phyloP scores from a whole-genome alignment of 2,888 invertebrate genomes.

The Noctua janthina region DNA sequence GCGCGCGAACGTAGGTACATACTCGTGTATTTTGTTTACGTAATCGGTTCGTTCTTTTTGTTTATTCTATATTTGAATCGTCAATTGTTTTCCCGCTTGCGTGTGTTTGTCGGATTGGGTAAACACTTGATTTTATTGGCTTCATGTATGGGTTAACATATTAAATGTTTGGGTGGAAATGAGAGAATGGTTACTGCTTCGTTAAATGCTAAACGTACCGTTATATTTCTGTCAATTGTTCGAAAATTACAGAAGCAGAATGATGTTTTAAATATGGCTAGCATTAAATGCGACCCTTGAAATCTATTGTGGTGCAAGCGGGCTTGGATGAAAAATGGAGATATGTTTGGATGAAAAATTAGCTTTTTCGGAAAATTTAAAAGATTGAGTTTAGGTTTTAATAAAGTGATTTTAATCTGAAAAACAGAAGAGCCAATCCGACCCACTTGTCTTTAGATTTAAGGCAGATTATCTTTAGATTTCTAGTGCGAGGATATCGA shows the following conservation, averaged over 20 bases:
- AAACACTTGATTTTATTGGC: slow-evolving; percentile 26
- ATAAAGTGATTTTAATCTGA: not conserved
- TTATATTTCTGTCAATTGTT: not conserved
- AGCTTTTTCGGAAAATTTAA: not conserved
- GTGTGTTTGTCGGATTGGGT: slow-evolving; percentile 40
- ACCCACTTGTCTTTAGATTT: not conserved
- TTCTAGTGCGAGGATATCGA: not conserved
- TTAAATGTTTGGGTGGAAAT: not conserved
- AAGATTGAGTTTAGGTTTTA: not conserved
- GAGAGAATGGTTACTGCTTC: not conserved
- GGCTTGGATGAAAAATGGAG: not conserved
- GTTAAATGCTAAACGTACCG: not conserved
- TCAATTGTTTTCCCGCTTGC: slow-evolving; percentile 54
- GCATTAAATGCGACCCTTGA: not conserved
- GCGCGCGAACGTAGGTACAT: slow-evolving; percentile 69
- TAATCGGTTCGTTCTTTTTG: slow-evolving; percentile 66
- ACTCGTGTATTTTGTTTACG: slow-evolving; percentile 74
- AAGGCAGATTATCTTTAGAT: not conserved
- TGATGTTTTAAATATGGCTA: not conserved
- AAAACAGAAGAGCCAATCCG: not conserved
- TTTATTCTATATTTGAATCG: slow-evolving; percentile 65
- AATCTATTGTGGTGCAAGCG: not conserved
- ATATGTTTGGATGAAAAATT: not conserved
- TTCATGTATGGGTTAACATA: slow-evolving; percentile 4
- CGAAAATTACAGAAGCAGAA: not conserved